Conservation (phyloP, 2,888 invertebrate species). For the Arrhopalites spinosus region DNA sequence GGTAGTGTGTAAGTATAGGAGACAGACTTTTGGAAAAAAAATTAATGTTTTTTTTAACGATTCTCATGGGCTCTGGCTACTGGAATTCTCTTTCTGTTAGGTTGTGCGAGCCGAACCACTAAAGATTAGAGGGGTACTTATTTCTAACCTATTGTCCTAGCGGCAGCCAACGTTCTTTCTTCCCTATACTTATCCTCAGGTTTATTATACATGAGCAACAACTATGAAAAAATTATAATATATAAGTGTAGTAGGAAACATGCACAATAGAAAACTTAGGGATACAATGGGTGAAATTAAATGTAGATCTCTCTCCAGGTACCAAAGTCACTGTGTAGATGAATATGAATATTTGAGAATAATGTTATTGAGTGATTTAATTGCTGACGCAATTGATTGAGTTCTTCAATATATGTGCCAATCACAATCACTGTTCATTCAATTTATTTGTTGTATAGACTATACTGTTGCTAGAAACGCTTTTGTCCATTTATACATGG, state of each 20-base stretch:
- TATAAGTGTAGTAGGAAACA: neutral
- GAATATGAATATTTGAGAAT: neutral
- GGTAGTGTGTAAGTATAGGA: neutral
- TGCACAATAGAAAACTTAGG: neutral
- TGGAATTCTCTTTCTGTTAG: slow-evolving; percentile 20
- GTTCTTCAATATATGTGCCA: neutral
- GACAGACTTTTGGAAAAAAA: neutral
- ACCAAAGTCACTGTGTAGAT: neutral
- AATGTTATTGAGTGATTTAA: slow-evolving; percentile 6
- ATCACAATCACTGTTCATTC: slow-evolving; percentile 5
- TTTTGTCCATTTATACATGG: too few species aligned
- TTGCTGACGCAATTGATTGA: slow-evolving; percentile 17
- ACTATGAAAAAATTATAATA: neutral
- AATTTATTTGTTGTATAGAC: neutral
- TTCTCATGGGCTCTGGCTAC: slow-evolving; percentile 26
- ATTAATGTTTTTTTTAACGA: slow-evolving; percentile 36
- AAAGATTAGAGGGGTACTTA: neutral
- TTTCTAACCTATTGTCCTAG: neutral
- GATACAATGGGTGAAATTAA: neutral
- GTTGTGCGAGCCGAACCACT: neutral
- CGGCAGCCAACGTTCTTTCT: too few species aligned
- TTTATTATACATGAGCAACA: neutral
- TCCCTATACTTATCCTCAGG: neutral
- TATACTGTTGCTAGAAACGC: too few species aligned
- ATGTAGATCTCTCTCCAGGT: neutral